A percentile compares a stretch with the other conserved stretches of the same genome.
These are phyloP conservation scores for Papilio demoleus DNA, from an alignment of 2,888 invertebrate species.

Conservation along the genomic window DNA sequence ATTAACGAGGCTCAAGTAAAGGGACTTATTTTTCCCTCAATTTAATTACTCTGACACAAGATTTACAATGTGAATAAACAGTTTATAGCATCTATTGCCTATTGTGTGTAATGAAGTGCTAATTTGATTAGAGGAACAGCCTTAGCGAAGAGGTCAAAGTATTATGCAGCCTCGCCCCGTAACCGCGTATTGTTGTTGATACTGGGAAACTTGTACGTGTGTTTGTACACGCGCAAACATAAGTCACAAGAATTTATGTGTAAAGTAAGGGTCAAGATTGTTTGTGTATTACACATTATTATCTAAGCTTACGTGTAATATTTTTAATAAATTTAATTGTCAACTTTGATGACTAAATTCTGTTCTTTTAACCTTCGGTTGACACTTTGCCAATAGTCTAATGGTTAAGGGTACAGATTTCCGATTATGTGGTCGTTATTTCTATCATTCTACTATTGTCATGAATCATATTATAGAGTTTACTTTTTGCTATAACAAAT, in stretches of 20 bases:
- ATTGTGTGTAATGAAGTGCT: constrained; percentile 47
- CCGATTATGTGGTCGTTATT: too few relatives aligned
- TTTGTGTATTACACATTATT: background rate
- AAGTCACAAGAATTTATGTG: background rate
- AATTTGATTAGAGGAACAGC: constrained; percentile 64
- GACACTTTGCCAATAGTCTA: too few relatives aligned
- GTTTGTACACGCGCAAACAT: background rate
- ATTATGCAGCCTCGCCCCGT: constrained; percentile 51
- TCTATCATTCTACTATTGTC: too few relatives aligned
- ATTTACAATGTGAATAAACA: constrained; percentile 13
- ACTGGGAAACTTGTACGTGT: constrained; percentile 16
- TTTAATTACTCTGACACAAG: background rate
- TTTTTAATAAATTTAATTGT: background rate
- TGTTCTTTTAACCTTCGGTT: too few relatives aligned
- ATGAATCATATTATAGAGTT: too few relatives aligned
- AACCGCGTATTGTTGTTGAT: constrained; percentile 41
- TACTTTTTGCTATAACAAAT: too few relatives aligned
- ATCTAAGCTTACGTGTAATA: background rate
- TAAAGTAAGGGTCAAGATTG: constrained; percentile 6
- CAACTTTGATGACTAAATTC: too few relatives aligned
- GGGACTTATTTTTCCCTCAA: too few relatives aligned
- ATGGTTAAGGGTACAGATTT: too few relatives aligned
- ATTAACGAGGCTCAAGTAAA: background rate
- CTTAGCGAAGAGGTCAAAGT: constrained; percentile 64
- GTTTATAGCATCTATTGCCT: constrained; percentile 37